phyloP scores from a whole-genome alignment of 2,113 vertebrate species.

The Cephalophus harveyi region DNA sequence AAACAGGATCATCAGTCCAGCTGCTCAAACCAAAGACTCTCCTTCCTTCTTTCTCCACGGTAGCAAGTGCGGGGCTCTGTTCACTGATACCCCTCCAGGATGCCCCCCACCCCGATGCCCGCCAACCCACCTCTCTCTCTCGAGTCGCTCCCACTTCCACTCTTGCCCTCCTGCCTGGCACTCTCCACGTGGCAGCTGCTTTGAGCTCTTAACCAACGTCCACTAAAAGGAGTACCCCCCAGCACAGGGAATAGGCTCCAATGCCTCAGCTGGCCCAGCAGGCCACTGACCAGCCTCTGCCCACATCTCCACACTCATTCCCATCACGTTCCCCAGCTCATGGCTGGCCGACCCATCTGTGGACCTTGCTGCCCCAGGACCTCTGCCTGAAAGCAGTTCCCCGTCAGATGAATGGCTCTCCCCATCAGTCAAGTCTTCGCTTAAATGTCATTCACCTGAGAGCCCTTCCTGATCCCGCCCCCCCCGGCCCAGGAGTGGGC shows the following conservation, averaged over 20 bases:
- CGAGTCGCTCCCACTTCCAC: fast-evolving
- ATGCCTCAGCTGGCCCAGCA: background rate
- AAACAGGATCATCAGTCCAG: background rate
- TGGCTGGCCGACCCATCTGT: background rate
- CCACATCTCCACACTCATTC: background rate
- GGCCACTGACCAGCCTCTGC: background rate
- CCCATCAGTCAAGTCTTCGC: background rate
- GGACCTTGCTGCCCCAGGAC: background rate
- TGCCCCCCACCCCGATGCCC: fast-evolving
- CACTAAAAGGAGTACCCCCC: background rate
- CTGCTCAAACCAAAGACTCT: background rate
- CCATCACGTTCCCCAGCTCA: background rate
- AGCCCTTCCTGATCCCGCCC: background rate
- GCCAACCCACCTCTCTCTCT: background rate
- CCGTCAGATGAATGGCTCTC: background rate
- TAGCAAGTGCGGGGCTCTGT: background rate
- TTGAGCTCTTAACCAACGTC: background rate
- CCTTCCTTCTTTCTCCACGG: background rate
- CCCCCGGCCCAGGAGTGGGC: background rate
- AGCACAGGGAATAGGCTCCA: background rate
- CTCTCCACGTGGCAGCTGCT: background rate
- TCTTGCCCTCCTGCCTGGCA: background rate
- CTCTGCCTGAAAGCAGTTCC: background rate
- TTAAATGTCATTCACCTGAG: background rate
- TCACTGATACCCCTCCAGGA: background rate